Base-by-base conservation (phyloP, 2,797 vertebrate genomes). In the Ambastaia sidthimunki region DNA sequence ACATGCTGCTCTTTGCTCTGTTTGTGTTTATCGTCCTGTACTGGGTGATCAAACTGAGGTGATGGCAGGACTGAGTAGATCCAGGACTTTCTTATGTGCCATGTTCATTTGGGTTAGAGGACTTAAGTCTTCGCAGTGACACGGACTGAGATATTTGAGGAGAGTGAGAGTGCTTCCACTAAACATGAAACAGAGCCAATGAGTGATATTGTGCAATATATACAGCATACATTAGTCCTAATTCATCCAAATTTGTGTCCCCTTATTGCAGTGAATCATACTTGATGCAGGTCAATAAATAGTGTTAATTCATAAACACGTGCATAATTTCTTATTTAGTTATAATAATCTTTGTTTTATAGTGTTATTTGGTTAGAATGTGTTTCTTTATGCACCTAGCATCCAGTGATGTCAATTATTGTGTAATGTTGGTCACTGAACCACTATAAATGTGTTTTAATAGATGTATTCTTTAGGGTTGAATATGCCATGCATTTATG, bases 1-100 rank as follows among this genome's bases (percentile, higher is more conserved):
- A 98, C 88, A 95, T 99, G 96, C 93, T 98, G 89, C 93, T 99
- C 21, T 99, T 99, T 85, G 94, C 96, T 28, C 80, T 96, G 3
- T 98, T 99, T 62, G 97, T 99, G 28, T 98, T 99, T 88, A 95
- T 97, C 81, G 90, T 99, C 75, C 94, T 98, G 84, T 99, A 99
- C 87, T 99, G 97, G 97, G 94, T 97, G 89, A 95, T 99, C 74
- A 94, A 89, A 84, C 87, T 94, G 82, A 93, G 93, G 88, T 94
- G 93, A 95, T 90, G 21, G 7, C n/a, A 60, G 2, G 77, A 72
- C 28, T 44, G 12, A 31, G 48, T 18, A 44, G 0, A 59, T 57
- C 59, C 65, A 69, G 71, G 54, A 23, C 57, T 52, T 60, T 60
- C 28, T 13, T 84, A 44, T 77, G 81, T 89, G 85, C 83, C 81